These are phyloP conservation scores for Paramormyrops kingsleyae DNA, from an alignment of 2,113 vertebrate genomes.

Conservation along the genomic window DNA sequence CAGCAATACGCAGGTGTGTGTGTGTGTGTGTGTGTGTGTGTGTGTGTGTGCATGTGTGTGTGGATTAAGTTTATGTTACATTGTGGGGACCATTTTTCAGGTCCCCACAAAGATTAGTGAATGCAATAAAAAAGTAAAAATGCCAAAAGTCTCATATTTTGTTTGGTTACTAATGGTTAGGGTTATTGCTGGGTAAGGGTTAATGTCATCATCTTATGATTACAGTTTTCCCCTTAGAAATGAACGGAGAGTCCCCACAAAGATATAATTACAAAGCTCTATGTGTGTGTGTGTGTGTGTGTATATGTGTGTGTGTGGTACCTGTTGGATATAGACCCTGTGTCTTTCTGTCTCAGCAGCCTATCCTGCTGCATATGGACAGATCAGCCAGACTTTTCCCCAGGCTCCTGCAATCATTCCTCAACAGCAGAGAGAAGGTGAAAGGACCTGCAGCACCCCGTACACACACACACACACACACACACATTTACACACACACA, in stretches of 20 bases:
- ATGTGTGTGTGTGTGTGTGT: neutral
- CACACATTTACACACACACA: neutral
- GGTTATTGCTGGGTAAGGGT: no score
- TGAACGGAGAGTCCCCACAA: no score
- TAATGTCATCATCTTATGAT: no score
- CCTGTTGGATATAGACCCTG: slow-evolving; percentile 29
- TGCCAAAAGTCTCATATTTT: no score
- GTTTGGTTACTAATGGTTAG: no score
- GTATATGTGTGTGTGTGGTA: slow-evolving; percentile 20
- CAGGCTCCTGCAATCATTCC: slow-evolving; percentile 96
- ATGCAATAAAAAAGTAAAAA: no score
- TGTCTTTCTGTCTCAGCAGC: slow-evolving; percentile 78
- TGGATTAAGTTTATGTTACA: no score
- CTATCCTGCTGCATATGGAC: slow-evolving; percentile 97
- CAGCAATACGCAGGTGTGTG: slow-evolving; percentile 95
- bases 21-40: slow-evolving; percentile 19
- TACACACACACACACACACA: neutral
- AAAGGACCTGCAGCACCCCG: slow-evolving; percentile 36
- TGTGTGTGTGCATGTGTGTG: slow-evolving; percentile 14
- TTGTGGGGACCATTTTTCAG: no score
- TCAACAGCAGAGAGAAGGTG: slow-evolving; percentile 99
- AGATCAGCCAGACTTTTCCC: slow-evolving; percentile 98
- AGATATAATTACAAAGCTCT: no score
- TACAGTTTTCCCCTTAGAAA: no score
- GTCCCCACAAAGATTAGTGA: no score